Base-by-base conservation (phyloP, 1,140 invertebrate genomes). In the Cotesia glomerata region DNA sequence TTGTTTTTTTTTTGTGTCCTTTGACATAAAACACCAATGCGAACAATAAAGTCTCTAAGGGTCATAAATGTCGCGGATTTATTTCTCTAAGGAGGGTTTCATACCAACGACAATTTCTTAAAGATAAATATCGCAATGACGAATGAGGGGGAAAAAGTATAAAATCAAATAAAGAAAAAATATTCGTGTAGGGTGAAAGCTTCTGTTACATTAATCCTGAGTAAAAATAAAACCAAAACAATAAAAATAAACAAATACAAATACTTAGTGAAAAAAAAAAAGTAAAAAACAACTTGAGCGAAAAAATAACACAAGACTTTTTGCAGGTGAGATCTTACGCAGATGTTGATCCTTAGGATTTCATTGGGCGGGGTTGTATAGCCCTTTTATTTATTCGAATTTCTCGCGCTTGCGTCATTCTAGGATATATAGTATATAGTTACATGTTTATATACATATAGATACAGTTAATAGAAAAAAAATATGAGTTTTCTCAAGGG, bases 61-160 rank as follows among this genome's bases (percentile, higher is more conserved):
- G 65, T 67, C 39, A 67, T 67, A 67, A 67, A 67, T 51, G 65
- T 54, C 65, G 39, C 49, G 51, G 65, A 67, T 67, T 67, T 67
- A 67, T 67, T 51, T 67, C 65, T 39, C 58, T 9, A 9, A 51
- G 45, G 39, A 67, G 49, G 16, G 8, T 54, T 67, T 67, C 49
- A 54, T 16, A 49, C 52, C 45, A 49, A 14, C 65, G 62, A 35
- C 59, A 62, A 36, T 36, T 45, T 65, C n/a, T 14, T 26, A 5
- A 18, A 39, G 45, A 65, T 39, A 26, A 36, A 49, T 5, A 39
- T 49, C 36, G 34, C n/a, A 49, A 65, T 14, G 9, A 49, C 45
- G 34, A 65, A 65, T 49, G n/a, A 49, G 16, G n/a, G 16, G 34
- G 26, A 26, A 32, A 39, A 8, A 9, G 14, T 18, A 45, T 65